Percentiles rank a stretch among this genome's conserved stretches.
These are phyloP conservation scores for Nothoprocta perdicaria DNA, from an alignment of 2,113 vertebrate genomes.

Conservation along the genomic window DNA sequence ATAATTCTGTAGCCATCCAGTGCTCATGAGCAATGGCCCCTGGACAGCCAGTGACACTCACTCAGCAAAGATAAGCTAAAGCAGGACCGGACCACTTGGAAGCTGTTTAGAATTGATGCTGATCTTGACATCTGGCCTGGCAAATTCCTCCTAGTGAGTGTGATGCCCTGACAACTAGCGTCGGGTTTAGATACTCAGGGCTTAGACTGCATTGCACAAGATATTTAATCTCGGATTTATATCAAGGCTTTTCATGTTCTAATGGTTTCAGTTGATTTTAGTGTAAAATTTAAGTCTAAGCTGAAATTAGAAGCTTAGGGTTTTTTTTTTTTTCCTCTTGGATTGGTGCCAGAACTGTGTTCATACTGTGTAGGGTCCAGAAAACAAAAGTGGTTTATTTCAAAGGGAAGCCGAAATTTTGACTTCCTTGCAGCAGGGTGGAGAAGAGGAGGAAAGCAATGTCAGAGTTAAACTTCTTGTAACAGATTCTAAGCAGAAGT, in stretches of 20 bases:
- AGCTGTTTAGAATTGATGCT: constrained; percentile 8
- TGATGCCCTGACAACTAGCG: background rate
- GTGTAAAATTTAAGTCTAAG: background rate
- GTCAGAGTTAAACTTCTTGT: background rate
- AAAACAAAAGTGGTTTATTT: background rate
- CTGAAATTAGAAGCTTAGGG: background rate
- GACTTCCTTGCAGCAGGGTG: background rate
- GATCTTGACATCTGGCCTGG: constrained; percentile 20
- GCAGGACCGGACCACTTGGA: background rate
- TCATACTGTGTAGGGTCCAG: background rate
- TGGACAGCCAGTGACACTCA: background rate
- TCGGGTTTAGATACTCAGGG: background rate
- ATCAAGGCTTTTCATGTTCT: background rate
- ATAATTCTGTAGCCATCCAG: background rate
- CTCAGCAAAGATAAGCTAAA: background rate
- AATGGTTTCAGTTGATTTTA: background rate
- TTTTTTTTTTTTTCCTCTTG: background rate
- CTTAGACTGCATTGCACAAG: background rate
- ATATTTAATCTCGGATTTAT: background rate
- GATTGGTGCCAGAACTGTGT: background rate
- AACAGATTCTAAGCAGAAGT: constrained; percentile 21
- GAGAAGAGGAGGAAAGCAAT: background rate
- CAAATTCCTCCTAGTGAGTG: background rate
- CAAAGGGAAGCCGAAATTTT: background rate
- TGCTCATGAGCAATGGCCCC: background rate